Percentiles rank a stretch among this genome's conserved stretches.
Conservation (phyloP, 2,888 invertebrate genomes). For the Agrochola lota region DNA sequence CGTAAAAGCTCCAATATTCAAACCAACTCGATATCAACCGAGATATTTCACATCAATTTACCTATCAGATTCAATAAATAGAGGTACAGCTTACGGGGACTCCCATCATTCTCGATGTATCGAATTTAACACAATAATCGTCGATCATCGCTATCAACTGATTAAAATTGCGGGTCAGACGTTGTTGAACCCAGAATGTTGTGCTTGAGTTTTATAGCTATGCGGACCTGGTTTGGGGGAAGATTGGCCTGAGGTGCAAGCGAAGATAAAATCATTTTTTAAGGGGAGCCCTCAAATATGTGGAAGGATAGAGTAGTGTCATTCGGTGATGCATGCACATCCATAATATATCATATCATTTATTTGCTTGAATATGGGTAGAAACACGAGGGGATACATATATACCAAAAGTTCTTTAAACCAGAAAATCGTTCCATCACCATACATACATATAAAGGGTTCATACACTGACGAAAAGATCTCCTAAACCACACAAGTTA, state of each 20-base stretch:
- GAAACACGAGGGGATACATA: no score
- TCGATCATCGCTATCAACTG: slow-evolving; percentile 71
- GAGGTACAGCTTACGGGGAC: slow-evolving; percentile 50
- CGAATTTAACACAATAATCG: slow-evolving; percentile 72
- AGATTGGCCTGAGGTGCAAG: slow-evolving; percentile 26
- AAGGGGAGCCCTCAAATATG: no score
- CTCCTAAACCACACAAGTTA: no score
- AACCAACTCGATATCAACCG: slow-evolving; percentile 24
- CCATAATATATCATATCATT: no score
- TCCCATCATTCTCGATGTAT: slow-evolving; percentile 61
- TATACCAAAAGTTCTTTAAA: no score
- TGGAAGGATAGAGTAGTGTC: background rate
- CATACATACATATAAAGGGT: no score
- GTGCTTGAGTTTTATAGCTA: slow-evolving; percentile 54
- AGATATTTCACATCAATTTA: slow-evolving; percentile 63
- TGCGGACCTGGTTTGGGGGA: slow-evolving; percentile 49
- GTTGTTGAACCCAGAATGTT: slow-evolving; percentile 64
- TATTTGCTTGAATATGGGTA: no score
- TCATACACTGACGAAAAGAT: no score
- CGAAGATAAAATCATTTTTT: slow-evolving; percentile 1
- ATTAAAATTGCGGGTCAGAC: slow-evolving; percentile 75
- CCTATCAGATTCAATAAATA: slow-evolving; percentile 65
- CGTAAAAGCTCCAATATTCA: slow-evolving; percentile 7
- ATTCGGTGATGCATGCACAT: background rate
- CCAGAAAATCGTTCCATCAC: no score